A percentile compares a stretch with the other conserved stretches of the same genome.
Conservation (phyloP, 2,797 vertebrate species). For the Pelodytes ibericus region DNA sequence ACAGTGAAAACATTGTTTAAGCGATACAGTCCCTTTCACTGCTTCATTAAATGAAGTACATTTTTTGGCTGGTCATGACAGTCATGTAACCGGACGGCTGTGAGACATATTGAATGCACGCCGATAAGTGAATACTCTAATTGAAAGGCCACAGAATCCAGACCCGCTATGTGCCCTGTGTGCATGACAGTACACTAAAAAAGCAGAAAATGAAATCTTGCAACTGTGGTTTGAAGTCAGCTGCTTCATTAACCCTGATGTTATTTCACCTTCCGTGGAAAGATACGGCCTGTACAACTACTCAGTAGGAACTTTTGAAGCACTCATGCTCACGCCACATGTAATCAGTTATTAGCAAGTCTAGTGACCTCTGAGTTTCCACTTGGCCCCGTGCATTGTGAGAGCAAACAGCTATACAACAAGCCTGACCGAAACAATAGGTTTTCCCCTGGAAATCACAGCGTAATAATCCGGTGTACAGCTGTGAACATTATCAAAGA, state of each 20-base stretch:
- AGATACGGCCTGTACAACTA: neutral
- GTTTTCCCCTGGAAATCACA: constrained; percentile 44
- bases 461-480: constrained; percentile 31
- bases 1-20: too few species aligned
- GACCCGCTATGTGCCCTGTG: too few species aligned
- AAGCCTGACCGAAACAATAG: constrained; percentile 27
- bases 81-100: too few species aligned
- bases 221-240: neutral
- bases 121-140: too few species aligned
- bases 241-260: neutral
- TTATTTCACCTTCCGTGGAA: neutral
- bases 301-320: constrained; percentile 10
- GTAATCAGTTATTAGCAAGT: constrained; percentile 15
- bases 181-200: too few species aligned
- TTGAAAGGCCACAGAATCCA: too few species aligned
- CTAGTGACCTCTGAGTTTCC: constrained; percentile 22
- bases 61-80: too few species aligned
- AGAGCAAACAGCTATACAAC: constrained; percentile 14
- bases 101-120: too few species aligned
- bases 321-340: neutral
- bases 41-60: too few species aligned
- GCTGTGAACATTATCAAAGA: constrained; percentile 42
- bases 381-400: constrained; percentile 17
- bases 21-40: too few species aligned
- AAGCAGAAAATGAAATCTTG: neutral